Evolutionary conservation across 2,113 vertebrate genomes (phyloP).

Genomic region (Cygnus atratus): DNA sequence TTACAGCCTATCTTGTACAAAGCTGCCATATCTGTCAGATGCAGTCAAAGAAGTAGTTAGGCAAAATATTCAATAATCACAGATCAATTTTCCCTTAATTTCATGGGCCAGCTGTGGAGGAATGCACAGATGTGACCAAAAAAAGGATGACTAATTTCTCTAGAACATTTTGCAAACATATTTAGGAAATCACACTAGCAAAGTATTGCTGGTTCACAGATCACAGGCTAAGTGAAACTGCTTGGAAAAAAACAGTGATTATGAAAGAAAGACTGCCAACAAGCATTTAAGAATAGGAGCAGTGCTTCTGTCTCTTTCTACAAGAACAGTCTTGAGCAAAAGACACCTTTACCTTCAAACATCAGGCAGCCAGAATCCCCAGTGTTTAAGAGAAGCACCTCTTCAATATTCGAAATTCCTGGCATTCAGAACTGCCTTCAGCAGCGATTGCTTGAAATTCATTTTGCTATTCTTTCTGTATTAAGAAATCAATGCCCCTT

Average conservation of each 20-base stretch:
- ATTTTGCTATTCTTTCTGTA: constrained; percentile 58
- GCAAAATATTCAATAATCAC: background rate
- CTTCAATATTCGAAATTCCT: background rate
- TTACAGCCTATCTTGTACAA: background rate
- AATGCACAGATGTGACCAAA: background rate
- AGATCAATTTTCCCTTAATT: background rate
- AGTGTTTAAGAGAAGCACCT: background rate
- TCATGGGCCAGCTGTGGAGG: background rate
- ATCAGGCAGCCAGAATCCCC: background rate
- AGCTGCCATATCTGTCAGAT: background rate
- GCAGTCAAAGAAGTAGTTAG: background rate
- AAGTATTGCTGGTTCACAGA: background rate
- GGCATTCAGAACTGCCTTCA: constrained; percentile 10
- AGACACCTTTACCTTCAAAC: background rate
- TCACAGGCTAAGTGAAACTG: background rate
- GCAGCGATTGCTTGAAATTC: constrained; percentile 14
- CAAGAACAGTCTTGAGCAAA: background rate
- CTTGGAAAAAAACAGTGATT: background rate
- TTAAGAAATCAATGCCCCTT: constrained; percentile 62
- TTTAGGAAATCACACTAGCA: background rate
- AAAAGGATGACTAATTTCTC: background rate
- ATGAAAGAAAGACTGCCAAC: background rate
- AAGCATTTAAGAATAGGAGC: background rate
- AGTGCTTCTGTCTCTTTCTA: background rate
- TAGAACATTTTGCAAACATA: background rate